A percentile compares a stretch with the other conserved stretches of the same genome.
These are phyloP conservation scores for Adineta ricciae DNA, from an alignment of 2,888 invertebrate genomes.

Conservation along the genomic window DNA sequence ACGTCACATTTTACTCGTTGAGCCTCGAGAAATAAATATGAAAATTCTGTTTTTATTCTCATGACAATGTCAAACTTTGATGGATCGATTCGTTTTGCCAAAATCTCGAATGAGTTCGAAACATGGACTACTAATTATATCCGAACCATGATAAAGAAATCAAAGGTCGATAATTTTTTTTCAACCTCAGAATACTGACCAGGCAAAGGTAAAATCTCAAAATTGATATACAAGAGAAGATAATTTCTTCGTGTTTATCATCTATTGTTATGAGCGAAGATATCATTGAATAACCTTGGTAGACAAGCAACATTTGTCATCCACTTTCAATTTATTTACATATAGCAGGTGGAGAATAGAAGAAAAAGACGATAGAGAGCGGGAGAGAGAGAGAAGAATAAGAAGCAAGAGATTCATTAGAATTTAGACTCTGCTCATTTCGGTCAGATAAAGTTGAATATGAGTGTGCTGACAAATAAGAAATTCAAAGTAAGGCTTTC, in stretches of 20 bases:
- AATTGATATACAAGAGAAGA: neutral
- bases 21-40: too few relatives aligned
- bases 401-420: neutral
- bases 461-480: neutral
- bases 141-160: too few relatives aligned
- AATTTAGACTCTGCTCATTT: neutral
- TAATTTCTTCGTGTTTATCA: neutral
- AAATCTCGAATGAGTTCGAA: too few relatives aligned
- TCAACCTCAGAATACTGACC: too few relatives aligned
- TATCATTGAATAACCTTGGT: neutral
- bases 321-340: neutral
- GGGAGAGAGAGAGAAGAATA: neutral
- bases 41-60: too few relatives aligned
- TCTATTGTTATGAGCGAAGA: neutral
- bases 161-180: too few relatives aligned
- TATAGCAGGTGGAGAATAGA: neutral
- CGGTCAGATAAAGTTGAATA: neutral
- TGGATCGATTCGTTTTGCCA: too few relatives aligned
- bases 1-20: too few relatives aligned
- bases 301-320: neutral
- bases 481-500: neutral
- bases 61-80: too few relatives aligned
- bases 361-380: neutral
- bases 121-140: too few relatives aligned
- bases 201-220: too few relatives aligned